Evolutionary conservation across 2,113 vertebrate species (phyloP).

Genomic region (Gymnorhina tibicen): DNA sequence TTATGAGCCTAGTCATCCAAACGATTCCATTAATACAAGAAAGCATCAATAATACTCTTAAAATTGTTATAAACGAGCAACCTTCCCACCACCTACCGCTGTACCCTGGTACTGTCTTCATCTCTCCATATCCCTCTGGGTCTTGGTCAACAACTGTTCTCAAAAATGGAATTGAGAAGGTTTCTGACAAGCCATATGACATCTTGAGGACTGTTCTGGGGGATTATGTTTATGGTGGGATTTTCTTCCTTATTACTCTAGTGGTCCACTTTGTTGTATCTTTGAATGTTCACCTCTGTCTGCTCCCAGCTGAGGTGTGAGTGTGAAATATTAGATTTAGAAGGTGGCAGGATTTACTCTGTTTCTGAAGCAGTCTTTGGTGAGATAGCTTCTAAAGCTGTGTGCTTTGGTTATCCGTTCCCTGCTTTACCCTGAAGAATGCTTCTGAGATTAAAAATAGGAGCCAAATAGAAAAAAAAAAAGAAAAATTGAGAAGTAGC

Average conservation of each 20-base stretch:
- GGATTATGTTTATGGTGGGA: background rate
- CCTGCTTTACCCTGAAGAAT: background rate
- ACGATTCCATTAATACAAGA: background rate
- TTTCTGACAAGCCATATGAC: background rate
- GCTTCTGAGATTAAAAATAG: background rate
- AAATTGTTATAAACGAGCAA: background rate
- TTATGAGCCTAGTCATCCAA: background rate
- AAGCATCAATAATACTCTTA: background rate
- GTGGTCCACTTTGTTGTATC: background rate
- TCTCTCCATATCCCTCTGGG: background rate
- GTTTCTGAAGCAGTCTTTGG: background rate
- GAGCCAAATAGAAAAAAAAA: background rate
- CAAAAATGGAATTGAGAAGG: background rate
- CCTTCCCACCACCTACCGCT: background rate
- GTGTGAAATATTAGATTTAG: background rate
- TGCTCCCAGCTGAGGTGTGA: background rate
- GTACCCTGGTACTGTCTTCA: background rate
- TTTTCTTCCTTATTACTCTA: background rate
- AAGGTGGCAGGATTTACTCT: background rate
- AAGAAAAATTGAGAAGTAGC: background rate
- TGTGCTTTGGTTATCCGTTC: background rate
- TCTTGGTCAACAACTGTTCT: background rate
- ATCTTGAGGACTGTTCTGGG: background rate
- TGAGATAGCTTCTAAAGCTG: background rate
- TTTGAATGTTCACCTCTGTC: background rate